Evolutionary conservation across 2,113 vertebrate genomes (phyloP).

Genomic region (Macaca nemestrina): DNA sequence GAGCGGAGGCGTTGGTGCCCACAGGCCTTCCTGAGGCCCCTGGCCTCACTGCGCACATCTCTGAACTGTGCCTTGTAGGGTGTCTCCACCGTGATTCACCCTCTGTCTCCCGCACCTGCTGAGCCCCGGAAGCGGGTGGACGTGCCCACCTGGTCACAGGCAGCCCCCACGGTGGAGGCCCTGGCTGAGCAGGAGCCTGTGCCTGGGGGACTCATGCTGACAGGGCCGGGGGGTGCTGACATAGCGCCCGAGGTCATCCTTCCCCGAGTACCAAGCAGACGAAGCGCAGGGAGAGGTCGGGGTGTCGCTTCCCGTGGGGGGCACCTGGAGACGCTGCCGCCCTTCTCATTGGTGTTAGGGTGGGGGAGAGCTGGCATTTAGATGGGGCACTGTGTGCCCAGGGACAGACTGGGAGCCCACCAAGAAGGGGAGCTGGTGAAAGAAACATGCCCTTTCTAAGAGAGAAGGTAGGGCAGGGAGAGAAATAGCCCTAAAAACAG

Average conservation of each 20-base stretch:
- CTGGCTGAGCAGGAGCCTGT: background rate
- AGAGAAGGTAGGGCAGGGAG: background rate
- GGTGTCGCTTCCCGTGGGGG: no score
- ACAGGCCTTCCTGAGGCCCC: background rate
- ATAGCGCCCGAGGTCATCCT: no score
- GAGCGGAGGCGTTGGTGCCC: background rate
- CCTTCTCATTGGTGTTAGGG: background rate
- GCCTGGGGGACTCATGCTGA: background rate
- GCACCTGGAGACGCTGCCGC: background rate
- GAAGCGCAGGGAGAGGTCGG: background rate
- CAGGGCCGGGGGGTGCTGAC: background rate
- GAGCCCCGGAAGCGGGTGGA: accelerated
- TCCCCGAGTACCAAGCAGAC: background rate
- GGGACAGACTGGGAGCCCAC: background rate
- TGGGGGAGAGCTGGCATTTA: no score
- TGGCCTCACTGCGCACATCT: accelerated
- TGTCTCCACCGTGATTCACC: background rate
- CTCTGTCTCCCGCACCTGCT: background rate
- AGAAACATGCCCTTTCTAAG: accelerated
- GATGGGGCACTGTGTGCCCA: background rate
- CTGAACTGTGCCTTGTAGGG: background rate
- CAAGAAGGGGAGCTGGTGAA: background rate
- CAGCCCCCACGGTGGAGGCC: no score
- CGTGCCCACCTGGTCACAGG: background rate
- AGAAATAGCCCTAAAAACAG: background rate